Conservation (phyloP, 23 tunicate species). For the Trididemnum clinides region DNA sequence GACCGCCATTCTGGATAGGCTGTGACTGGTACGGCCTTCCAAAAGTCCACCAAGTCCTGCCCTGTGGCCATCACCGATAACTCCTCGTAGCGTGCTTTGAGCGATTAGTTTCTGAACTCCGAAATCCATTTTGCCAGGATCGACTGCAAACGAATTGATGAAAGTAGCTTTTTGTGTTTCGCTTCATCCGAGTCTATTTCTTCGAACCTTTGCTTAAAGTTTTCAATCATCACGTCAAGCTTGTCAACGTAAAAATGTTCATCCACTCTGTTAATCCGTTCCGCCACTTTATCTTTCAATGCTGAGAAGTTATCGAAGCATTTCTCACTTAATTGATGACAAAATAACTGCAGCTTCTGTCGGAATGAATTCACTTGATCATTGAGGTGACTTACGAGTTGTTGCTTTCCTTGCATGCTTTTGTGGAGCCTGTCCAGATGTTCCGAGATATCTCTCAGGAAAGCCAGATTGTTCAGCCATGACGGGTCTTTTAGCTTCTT, state of each 20-base stretch:
- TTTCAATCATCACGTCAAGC: background rate
- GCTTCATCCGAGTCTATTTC: background rate
- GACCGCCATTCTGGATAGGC: too few relatives aligned
- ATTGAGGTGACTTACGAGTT: background rate
- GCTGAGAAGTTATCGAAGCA: too few relatives aligned
- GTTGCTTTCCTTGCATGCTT: background rate
- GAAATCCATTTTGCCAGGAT: too few relatives aligned
- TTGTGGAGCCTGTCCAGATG: background rate
- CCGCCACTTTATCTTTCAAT: background rate
- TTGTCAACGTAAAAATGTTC: background rate
- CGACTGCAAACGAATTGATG: background rate
- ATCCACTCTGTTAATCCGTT: background rate
- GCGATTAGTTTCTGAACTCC: too few relatives aligned
- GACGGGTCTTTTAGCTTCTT: background rate
- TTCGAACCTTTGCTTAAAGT: background rate
- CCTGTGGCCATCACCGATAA: too few relatives aligned
- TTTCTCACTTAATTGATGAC: background rate
- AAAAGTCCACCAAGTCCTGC: too few relatives aligned
- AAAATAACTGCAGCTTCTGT: background rate
- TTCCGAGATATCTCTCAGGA: background rate
- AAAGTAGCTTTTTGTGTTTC: background rate
- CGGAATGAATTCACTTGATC: background rate
- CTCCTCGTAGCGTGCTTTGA: too few relatives aligned
- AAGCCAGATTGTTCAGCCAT: background rate
- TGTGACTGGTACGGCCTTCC: too few relatives aligned